Evolutionary conservation across 2,888 invertebrate species (phyloP), one percentile per base, ranked within the genome.

Genomic region (Lasioglossum villosulum): DNA sequence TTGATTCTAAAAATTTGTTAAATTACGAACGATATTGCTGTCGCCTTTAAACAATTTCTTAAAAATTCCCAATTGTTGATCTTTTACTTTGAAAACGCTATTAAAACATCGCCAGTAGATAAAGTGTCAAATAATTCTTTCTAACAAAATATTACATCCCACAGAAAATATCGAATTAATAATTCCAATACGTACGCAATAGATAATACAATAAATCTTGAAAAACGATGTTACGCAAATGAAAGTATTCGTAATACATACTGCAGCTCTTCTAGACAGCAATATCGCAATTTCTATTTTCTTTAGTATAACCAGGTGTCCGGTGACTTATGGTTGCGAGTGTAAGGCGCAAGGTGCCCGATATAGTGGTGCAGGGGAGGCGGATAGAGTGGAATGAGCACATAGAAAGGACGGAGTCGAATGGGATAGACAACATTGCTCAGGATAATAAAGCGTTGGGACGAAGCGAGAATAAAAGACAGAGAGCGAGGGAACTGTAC

Each of bases 401-500:
- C 68, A 68, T 68, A 68, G 68, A 68, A 68, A 68, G 68, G 68
- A 68, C 68, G 37, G 37, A 19, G 23, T 68, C 68, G 68, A 68
- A 68, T 68, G 34, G 68, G 34, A 68, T 10, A 68, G 68, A 68
- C 37, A 68, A 37, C 68, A 37, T 37, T 37, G 68, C 68, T 68
- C 30, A 37, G 37, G 68, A 68, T 68, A 68, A 68, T 68, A 68
- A 68, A 68, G 37, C 68, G 37, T 34, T 34, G 37, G 37, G 68
- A 66, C 37, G 68, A 68, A 37, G 37, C 30, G 68, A 68, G 68
- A 37, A 68, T 37, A 59, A 59, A 59, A 30, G 34, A 66, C 66
- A 34, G 68, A 68, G 37, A 68, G 10, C 8, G 68, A 37, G 37
- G 37, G 37, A 68, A 37, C 30, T 23, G 10, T 10, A 34, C 30